Conservation (phyloP, 2,797 vertebrate species). For the Chrysocyon brachyurus region DNA sequence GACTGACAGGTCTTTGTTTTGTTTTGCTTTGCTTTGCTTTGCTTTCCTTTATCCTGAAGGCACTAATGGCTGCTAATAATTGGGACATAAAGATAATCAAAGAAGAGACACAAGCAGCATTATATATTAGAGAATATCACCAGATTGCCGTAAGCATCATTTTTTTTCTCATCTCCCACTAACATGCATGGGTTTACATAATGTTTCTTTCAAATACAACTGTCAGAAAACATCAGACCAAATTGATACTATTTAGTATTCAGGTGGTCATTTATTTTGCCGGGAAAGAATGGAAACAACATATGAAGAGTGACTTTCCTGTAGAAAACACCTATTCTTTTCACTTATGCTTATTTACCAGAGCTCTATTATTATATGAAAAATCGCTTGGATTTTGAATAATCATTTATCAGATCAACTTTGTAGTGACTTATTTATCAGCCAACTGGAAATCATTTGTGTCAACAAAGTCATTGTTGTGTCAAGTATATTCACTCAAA, state of each 20-base stretch:
- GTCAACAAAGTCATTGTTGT: conserved; percentile 25
- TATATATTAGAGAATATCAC: conserved; percentile 57
- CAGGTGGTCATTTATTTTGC: conserved; percentile 50
- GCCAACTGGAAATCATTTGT: neutral
- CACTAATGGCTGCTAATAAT: conserved; percentile 72
- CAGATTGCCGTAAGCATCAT: conserved; percentile 53
- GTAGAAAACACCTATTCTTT: conserved; percentile 40
- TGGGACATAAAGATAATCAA: conserved; percentile 75
- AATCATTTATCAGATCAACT: conserved; percentile 63
- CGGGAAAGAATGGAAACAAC: conserved; percentile 46
- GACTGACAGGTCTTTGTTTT: conserved; percentile 70
- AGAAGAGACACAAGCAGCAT: conserved; percentile 69
- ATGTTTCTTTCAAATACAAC: conserved; percentile 70
- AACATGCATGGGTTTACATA: conserved; percentile 63
- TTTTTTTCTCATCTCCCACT: conserved; percentile 64
- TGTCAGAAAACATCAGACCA: conserved; percentile 66
- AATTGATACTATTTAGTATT: conserved; percentile 75
- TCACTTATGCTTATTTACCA: conserved; percentile 54
- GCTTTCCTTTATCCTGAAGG: conserved; percentile 54
- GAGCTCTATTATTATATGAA: conserved; percentile 54
- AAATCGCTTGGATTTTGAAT: conserved; percentile 26
- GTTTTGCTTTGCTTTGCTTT: conserved; percentile 69
- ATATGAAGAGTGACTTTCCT: conserved; percentile 25
- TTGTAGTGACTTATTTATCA: conserved; percentile 58
- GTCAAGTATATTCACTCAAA: neutral